phyloP scores from a whole-genome alignment of 2,888 invertebrate genomes.

The Drosophila longiperda region DNA sequence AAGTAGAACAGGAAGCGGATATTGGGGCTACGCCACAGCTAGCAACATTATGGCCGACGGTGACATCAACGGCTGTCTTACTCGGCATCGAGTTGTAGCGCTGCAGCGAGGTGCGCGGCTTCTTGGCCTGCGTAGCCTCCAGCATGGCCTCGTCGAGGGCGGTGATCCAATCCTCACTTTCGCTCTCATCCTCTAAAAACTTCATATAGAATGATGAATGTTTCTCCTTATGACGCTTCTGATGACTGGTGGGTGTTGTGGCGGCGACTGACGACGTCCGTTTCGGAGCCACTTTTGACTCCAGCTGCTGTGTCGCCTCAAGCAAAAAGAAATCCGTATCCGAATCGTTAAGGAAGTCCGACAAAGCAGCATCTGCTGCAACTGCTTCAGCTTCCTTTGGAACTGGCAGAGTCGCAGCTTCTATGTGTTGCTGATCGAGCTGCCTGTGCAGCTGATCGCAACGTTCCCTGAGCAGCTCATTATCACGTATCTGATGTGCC shows the following conservation, averaged over 20 bases:
- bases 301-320: constrained; percentile 81
- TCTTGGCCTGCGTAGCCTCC: constrained; percentile 72
- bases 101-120: constrained; percentile 76
- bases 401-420: background rate
- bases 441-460: constrained; percentile 77
- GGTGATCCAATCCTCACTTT: constrained; percentile 80
- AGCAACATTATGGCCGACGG: constrained; percentile 1
- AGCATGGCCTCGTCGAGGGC: constrained; percentile 78
- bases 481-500: constrained; percentile 72
- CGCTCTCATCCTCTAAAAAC: constrained; percentile 81
- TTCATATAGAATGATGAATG: constrained; percentile 81
- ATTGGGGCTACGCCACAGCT: constrained; percentile 11
- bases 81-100: constrained; percentile 83
- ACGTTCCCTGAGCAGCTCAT: constrained; percentile 77
- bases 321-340: constrained; percentile 80
- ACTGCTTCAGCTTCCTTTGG: background rate
- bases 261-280: constrained; percentile 4
- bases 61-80: constrained; percentile 44
- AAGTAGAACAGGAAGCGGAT: constrained; percentile 21
- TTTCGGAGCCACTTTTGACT: constrained; percentile 57
- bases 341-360: constrained; percentile 81
- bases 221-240: constrained; percentile 63
- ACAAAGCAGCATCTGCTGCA: constrained; percentile 46
- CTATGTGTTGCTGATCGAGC: constrained; percentile 52
- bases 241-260: constrained; percentile 57